A percentile compares a stretch with the other conserved stretches of the same genome.
Conservation (phyloP, 2,888 invertebrate genomes). For the Vandiemenella viatica region DNA sequence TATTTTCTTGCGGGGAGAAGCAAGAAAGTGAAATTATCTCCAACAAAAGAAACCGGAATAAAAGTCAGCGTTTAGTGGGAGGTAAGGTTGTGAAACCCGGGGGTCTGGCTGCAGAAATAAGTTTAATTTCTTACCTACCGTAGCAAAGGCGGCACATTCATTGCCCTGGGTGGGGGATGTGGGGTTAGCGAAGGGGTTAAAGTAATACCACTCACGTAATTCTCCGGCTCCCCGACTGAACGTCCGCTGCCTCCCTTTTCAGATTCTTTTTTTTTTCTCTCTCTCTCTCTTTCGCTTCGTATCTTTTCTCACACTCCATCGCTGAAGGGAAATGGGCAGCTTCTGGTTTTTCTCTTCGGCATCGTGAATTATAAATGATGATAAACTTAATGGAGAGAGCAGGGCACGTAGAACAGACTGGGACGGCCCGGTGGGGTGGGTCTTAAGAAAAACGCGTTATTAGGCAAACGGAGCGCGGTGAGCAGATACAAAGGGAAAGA, state of each 20-base stretch:
- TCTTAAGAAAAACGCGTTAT: background rate
- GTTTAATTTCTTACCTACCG: background rate
- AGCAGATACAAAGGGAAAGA: too few relatives aligned
- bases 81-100: background rate
- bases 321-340: background rate
- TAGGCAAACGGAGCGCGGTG: background rate
- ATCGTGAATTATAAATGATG: conserved; percentile 14
- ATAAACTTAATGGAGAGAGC: conserved; percentile 14
- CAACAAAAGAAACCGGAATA: background rate
- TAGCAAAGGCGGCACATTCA: background rate
- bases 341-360: background rate
- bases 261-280: too few relatives aligned
- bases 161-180: background rate
- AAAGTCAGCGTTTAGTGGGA: background rate
- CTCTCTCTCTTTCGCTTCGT: conserved; percentile 1
- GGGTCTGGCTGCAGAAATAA: background rate
- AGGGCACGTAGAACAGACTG: background rate
- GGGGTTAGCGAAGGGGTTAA: background rate
- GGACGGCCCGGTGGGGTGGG: too few relatives aligned
- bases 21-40: background rate
- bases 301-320: background rate
- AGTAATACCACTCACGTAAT: background rate
- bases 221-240: too few relatives aligned
- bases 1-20: too few relatives aligned
- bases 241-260: too few relatives aligned